A percentile compares a stretch with the other conserved stretches of the same genome.
Evolutionary conservation across 1,140 invertebrate genomes (phyloP).

Genomic region (Rhagoletis pomonella): DNA sequence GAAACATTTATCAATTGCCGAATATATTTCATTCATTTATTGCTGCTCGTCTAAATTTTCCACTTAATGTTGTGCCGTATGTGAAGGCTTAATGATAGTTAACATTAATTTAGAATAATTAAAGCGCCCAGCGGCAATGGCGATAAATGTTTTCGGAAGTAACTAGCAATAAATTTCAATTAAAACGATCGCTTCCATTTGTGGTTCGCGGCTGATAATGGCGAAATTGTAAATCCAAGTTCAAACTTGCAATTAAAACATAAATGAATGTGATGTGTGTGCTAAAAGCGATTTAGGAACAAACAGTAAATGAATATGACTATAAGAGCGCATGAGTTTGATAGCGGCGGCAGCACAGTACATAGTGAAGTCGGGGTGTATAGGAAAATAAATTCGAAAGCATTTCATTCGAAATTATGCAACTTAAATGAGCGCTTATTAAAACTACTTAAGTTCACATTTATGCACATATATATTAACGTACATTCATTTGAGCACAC

Average conservation of each 20-base stretch:
- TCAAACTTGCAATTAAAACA: neutral
- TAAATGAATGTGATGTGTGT: no score
- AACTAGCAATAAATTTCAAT: neutral
- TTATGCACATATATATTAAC: no score
- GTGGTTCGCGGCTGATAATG: neutral
- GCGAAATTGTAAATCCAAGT: neutral
- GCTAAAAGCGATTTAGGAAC: no score
- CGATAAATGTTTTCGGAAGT: neutral
- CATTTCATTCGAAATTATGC: no score
- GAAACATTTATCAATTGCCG: neutral
- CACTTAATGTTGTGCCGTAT: neutral
- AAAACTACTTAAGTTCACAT: no score
- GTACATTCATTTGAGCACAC: no score
- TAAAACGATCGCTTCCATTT: neutral
- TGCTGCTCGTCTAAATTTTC: neutral
- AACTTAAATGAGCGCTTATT: no score
- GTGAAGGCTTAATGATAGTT: neutral
- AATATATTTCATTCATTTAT: neutral
- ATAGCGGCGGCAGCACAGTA: no score
- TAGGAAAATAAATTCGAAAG: no score
- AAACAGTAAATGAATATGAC: no score
- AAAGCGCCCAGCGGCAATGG: neutral
- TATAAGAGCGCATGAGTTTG: no score
- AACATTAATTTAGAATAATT: neutral
- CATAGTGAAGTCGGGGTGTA: no score